A percentile compares a stretch with the other conserved stretches of the same genome.
Evolutionary conservation across 37 sponge, comb jelly and placozoan species (phyloP).

Genomic region (Mnemiopsis leidyi): DNA sequence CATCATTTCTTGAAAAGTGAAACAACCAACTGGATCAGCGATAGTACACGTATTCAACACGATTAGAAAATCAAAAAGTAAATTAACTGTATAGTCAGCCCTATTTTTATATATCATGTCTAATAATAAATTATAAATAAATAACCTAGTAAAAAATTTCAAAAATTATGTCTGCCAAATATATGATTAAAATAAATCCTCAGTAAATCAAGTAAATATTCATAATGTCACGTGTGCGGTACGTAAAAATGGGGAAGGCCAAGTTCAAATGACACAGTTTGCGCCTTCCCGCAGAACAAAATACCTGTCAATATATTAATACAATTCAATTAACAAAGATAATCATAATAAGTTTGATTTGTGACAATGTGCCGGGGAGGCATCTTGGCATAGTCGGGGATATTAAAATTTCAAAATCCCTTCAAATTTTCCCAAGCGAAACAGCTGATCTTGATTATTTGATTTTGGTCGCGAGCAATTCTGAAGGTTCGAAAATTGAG

Average conservation of each 20-base stretch:
- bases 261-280: too few species aligned
- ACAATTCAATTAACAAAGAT: not conserved
- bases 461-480: too few species aligned
- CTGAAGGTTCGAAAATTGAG: not conserved
- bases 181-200: not conserved
- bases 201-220: conserved; percentile 21
- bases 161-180: conserved; percentile 63
- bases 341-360: not conserved
- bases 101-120: conserved; percentile 6
- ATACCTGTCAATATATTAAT: not conserved
- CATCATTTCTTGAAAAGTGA: too few species aligned
- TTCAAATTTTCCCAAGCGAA: not conserved
- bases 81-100: not conserved
- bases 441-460: not conserved
- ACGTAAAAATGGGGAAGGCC: too few species aligned
- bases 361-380: not conserved
- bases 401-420: too few species aligned
- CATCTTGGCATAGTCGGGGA: not conserved
- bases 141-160: conserved; percentile 63
- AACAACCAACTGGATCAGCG: not conserved
- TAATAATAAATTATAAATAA: conserved; percentile 46
- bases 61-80: conserved; percentile 36
- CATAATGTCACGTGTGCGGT: not conserved
- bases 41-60: not conserved
- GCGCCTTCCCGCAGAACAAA: too few species aligned